Percentiles rank a stretch among this genome's conserved stretches.
Evolutionary conservation across 2,113 vertebrate species (phyloP).

Genomic region (Hippopotamus amphibius): DNA sequence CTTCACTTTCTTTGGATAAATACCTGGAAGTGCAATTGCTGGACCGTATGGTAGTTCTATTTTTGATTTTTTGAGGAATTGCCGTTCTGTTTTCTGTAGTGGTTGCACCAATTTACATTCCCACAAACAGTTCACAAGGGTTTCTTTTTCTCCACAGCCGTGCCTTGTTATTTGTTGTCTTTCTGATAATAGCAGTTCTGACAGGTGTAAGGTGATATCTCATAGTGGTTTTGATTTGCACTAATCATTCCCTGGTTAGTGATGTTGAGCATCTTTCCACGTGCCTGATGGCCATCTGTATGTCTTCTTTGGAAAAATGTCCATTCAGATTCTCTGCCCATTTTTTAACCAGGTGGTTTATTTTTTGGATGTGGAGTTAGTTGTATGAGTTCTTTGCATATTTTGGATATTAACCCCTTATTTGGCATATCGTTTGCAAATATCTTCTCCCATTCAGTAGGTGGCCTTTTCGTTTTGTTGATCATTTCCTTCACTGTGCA

Average conservation of each 20-base stretch:
- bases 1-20: not conserved
- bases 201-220: not conserved
- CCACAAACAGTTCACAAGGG: not conserved
- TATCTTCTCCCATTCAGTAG: not conserved
- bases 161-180: not conserved
- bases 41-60: not conserved
- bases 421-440: not conserved
- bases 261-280: not conserved
- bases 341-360: not conserved
- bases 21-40: not conserved
- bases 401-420: not conserved
- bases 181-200: not conserved
- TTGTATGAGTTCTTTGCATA: not conserved
- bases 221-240: not conserved
- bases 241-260: not conserved
- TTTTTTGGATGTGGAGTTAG: not conserved
- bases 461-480: not conserved
- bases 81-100: not conserved
- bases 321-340: not conserved
- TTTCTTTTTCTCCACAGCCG: not conserved
- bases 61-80: not conserved
- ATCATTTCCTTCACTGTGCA: not conserved
- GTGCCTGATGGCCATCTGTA: not conserved
- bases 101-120: not conserved
- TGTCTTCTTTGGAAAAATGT: not conserved